A percentile compares a stretch with the other conserved stretches of the same genome.
phyloP scores from a whole-genome alignment of 1,140 invertebrate genomes.

The Formica exsecta region DNA sequence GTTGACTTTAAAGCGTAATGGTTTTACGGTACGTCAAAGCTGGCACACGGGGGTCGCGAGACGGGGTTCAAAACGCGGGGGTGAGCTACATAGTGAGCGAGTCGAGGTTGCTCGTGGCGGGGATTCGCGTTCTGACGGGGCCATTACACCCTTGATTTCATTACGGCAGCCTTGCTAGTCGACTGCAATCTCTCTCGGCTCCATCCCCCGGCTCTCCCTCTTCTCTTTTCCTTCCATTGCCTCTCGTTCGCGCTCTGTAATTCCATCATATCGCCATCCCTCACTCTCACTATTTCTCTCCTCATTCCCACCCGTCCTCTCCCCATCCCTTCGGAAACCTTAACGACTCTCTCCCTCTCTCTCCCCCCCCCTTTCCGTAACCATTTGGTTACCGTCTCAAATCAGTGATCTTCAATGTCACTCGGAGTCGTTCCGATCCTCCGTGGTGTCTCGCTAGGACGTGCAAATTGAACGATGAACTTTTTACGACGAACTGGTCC shows the following conservation, averaged over 20 bases:
- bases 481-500: slow-evolving; percentile 68
- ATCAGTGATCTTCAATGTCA: slow-evolving; percentile 72
- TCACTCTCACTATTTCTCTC: slow-evolving; percentile 47
- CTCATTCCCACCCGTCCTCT: slow-evolving; percentile 22
- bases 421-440: slow-evolving; percentile 29
- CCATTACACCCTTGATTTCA: slow-evolving; percentile 85
- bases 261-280: slow-evolving; percentile 54
- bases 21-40: slow-evolving; percentile 81
- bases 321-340: slow-evolving; percentile 15
- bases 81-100: slow-evolving; percentile 69
- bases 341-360: slow-evolving; percentile 28
- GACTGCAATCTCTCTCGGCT: slow-evolving; percentile 78
- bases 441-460: slow-evolving; percentile 15
- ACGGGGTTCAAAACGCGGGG: slow-evolving; percentile 64
- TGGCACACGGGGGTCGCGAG: slow-evolving; percentile 66
- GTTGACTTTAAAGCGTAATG: slow-evolving; percentile 80
- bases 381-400: slow-evolving; percentile 79
- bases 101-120: slow-evolving; percentile 71
- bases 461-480: slow-evolving; percentile 71
- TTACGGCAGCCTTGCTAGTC: slow-evolving; percentile 81
- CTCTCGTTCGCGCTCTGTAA: slow-evolving; percentile 65
- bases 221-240: slow-evolving; percentile 67
- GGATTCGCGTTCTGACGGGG: slow-evolving; percentile 82
- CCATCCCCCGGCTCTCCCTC: slow-evolving; percentile 51
- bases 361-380: slow-evolving; percentile 43